Evolutionary conservation across 2,888 invertebrate genomes (phyloP).

Genomic region (Archips xylosteana): DNA sequence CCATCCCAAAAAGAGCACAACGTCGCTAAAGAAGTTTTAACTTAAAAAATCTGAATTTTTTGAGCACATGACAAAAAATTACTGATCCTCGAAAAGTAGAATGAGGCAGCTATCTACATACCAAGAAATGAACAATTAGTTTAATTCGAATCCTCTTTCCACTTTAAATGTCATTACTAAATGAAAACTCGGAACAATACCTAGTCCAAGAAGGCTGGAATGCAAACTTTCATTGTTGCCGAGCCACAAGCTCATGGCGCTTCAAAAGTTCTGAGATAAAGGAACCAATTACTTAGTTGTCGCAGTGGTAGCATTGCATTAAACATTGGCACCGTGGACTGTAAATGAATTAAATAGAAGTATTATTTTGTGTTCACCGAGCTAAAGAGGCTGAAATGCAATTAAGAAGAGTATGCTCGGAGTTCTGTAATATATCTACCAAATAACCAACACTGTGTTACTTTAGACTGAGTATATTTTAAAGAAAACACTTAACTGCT

Average conservation of each 20-base stretch:
- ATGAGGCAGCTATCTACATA: not conserved
- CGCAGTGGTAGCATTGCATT: conserved; percentile 23
- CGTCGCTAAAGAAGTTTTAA: too few relatives aligned
- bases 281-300: conserved; percentile 25
- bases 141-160: not conserved
- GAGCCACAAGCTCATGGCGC: not conserved
- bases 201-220: not conserved
- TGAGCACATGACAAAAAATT: too few relatives aligned
- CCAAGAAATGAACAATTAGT: not conserved
- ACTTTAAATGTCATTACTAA: not conserved
- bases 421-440: too few relatives aligned
- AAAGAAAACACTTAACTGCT: too few relatives aligned
- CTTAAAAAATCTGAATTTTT: too few relatives aligned
- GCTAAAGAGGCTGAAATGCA: too few relatives aligned
- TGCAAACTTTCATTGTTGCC: conserved; percentile 14
- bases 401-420: too few relatives aligned
- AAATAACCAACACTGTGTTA: too few relatives aligned
- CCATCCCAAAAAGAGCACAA: too few relatives aligned
- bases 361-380: too few relatives aligned
- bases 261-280: conserved; percentile 23
- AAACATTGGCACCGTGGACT: not conserved
- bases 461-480: too few relatives aligned
- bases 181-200: not conserved
- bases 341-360: not conserved
- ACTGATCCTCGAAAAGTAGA: too few relatives aligned